Evolutionary conservation across 2,888 invertebrate genomes (phyloP), one percentile per base, ranked within the genome.

Genomic region (Acrocera orbiculus): DNA sequence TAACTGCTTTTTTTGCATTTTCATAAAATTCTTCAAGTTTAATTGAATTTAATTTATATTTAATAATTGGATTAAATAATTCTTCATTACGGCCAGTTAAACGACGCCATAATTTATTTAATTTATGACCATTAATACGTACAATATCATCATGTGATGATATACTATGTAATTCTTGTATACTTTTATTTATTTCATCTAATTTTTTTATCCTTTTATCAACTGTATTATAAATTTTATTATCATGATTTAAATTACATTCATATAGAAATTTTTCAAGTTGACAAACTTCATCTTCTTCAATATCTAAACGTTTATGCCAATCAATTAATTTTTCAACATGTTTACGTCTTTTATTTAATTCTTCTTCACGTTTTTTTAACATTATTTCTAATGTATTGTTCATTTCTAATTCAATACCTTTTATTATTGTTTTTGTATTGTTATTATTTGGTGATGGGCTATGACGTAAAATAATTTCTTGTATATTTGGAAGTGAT

Each of bases 261-360:
- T 40, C 34, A 24, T 47, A 41, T 11, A 54, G 38, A 38, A 56
- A 54, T 40, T 50, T 50, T 50, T 67, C 67, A 45, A 67, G 49
- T 45, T 63, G 59, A 30, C 54, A 47, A 22, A 68, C 62, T 43
- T 63, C 61, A 34, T 55, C 56, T 50, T 68, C 67, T 52, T 67
- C 67, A 40, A 63, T 61, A 42, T 66, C 54, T 17, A 68, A 52
- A 34, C 63, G 60, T 41, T 62, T 62, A 51, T 67, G 65, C 66
- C 66, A 67, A 56, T 62, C 53, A 43, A 67, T 47, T 33, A 67
- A 47, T 39, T 61, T 61, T 47, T 67, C 65, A 23, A 64, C 64
- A 42, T 61, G 59, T 46, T 62, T 54, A 31, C 63, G 53, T 15
- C 66, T 56, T 43, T 59, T 57, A 34, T 56, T 52, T 33, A 67